Conservation (phyloP, 2,797 vertebrate genomes). For the Tangara arthus region DNA sequence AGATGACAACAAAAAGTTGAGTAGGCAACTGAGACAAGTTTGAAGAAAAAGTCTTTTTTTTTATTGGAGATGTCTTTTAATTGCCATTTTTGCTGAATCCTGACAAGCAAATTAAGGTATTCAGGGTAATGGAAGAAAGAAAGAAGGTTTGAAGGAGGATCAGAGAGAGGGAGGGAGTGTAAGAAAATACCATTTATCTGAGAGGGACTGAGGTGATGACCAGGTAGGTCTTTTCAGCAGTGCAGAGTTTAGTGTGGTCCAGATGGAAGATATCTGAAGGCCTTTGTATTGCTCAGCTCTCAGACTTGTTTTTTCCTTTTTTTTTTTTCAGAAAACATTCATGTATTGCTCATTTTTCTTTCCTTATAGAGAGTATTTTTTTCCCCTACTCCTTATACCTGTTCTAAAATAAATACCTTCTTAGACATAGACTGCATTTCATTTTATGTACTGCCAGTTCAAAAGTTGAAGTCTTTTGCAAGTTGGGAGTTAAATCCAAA, state of each 20-base stretch:
- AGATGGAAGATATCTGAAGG: neutral
- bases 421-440: neutral
- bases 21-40: neutral
- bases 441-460: neutral
- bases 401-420: neutral
- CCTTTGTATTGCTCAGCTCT: neutral
- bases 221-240: neutral
- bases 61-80: neutral
- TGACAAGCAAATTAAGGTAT: neutral
- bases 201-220: neutral
- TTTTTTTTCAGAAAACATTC: neutral
- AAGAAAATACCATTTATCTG: neutral
- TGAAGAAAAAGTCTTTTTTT: neutral
- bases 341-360: neutral
- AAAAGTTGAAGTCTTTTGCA: neutral
- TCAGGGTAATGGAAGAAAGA: neutral
- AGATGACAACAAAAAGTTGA: neutral
- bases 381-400: neutral
- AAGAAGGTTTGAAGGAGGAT: neutral
- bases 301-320: neutral
- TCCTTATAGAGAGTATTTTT: neutral
- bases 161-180: neutral
- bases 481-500: neutral
- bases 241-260: accelerated
- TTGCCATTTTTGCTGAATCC: neutral